phyloP scores from a whole-genome alignment of 2,888 invertebrate genomes.

The Synergus umbraculus region DNA sequence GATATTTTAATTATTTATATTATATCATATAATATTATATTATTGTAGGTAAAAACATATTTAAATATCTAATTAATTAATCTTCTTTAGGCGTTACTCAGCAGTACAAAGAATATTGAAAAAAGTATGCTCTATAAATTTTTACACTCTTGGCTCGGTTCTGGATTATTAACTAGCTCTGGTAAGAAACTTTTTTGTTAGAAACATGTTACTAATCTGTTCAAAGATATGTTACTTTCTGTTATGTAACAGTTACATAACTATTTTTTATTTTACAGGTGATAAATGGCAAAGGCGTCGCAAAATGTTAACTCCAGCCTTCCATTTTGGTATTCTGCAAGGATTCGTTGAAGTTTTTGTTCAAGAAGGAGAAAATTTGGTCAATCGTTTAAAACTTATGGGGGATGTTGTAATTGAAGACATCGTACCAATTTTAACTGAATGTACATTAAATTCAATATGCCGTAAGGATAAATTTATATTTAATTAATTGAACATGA shows the following conservation, averaged over 20 bases:
- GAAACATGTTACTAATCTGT: too few relatives aligned
- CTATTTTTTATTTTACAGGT: conserved; percentile 62
- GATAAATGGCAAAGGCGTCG: conserved; percentile 70
- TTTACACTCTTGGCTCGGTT: conserved; percentile 73
- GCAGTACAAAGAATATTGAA: conserved; percentile 71
- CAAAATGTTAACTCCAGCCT: conserved; percentile 73
- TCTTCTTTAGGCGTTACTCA: conserved; percentile 69
- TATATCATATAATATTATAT: background rate
- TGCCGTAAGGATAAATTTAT: background rate
- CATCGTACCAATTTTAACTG: conserved; percentile 16
- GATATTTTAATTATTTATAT: conserved; percentile 23
- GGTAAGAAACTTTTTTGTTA: conserved; percentile 62
- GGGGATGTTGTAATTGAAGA: background rate
- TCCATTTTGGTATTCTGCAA: conserved; percentile 70
- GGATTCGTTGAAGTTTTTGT: conserved; percentile 61
- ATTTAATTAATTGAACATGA: background rate
- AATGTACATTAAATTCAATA: conserved; percentile 29
- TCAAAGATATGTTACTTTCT: too few relatives aligned
- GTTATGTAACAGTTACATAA: too few relatives aligned
- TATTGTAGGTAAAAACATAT: too few relatives aligned
- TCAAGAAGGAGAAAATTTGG: conserved; percentile 6
- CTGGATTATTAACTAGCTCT: conserved; percentile 72
- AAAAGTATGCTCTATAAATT: conserved; percentile 75
- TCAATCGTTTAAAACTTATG: background rate
- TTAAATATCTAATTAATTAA: background rate